These are phyloP conservation scores for Scomber scombrus DNA, from an alignment of 2,113 vertebrate genomes.

Conservation along the genomic window DNA sequence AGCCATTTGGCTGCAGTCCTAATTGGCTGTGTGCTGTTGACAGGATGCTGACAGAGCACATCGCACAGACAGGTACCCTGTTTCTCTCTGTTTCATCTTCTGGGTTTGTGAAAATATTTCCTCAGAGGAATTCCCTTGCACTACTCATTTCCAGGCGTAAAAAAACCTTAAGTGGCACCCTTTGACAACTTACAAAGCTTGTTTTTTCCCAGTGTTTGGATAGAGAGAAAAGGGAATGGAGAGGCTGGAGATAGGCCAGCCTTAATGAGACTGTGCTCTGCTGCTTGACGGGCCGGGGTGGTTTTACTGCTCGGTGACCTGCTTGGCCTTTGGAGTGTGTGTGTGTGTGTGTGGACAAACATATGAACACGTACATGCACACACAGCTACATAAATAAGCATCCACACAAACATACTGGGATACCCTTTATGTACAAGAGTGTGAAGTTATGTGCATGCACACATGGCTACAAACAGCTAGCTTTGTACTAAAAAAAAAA, in stretches of 20 bases:
- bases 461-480: background rate
- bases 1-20: slow-evolving; percentile 73
- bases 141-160: slow-evolving; percentile 45
- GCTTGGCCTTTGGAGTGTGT: slow-evolving; percentile 13
- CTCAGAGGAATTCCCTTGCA: slow-evolving; percentile 60
- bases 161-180: slow-evolving; percentile 29
- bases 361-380: background rate
- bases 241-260: slow-evolving; percentile 42
- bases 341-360: background rate
- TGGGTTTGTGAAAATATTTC: slow-evolving; percentile 52
- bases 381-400: slow-evolving; percentile 10
- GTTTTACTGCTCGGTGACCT: slow-evolving; percentile 41
- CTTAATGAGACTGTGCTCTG: slow-evolving; percentile 57
- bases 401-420: background rate
- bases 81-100: slow-evolving; percentile 58
- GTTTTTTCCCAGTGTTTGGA: slow-evolving; percentile 46
- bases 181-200: slow-evolving; percentile 58
- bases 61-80: slow-evolving; percentile 62
- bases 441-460: background rate
- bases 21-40: slow-evolving; percentile 74
- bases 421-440: background rate
- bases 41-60: slow-evolving; percentile 77
- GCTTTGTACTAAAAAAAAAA: slow-evolving; percentile 29
- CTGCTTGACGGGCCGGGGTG: slow-evolving; percentile 33
- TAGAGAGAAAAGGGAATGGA: slow-evolving; percentile 30